These are phyloP conservation scores for Chironomus striatipennis DNA, from an alignment of 1,140 invertebrate species.

Conservation along the genomic window DNA sequence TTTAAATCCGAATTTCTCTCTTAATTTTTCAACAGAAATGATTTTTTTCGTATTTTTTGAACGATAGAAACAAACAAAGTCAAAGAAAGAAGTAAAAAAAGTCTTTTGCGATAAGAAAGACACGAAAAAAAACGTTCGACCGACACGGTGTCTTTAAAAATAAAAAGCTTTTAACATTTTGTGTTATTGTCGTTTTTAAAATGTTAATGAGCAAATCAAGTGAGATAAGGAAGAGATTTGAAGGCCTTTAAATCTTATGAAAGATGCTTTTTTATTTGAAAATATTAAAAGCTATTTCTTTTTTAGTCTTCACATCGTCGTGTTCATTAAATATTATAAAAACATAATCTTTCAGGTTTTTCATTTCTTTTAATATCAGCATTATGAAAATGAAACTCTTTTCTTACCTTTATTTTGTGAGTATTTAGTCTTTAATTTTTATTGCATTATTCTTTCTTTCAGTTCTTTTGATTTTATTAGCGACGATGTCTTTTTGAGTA, in stretches of 20 bases:
- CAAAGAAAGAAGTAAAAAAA: background rate
- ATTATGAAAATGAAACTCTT: slow-evolving; percentile 16
- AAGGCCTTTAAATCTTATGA: background rate
- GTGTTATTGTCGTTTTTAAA: slow-evolving; percentile 23
- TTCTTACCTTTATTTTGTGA: background rate
- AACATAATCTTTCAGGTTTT: slow-evolving; percentile 22
- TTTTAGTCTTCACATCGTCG: background rate
- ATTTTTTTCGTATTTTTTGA: too few relatives aligned
- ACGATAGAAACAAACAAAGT: background rate
- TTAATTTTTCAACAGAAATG: too few relatives aligned
- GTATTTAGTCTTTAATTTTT: too few relatives aligned
- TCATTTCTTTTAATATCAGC: background rate
- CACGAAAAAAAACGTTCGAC: background rate
- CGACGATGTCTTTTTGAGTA: too few relatives aligned
- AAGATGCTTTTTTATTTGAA: slow-evolving; percentile 16
- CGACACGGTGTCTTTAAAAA: background rate
- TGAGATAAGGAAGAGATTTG: slow-evolving; percentile 12
- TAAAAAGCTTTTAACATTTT: slow-evolving; percentile 22
- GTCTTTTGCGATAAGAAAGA: background rate
- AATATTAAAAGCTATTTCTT: slow-evolving; percentile 16
- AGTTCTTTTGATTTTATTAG: too few relatives aligned
- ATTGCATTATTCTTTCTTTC: too few relatives aligned
- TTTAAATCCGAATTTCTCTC: too few relatives aligned
- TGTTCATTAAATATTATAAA: slow-evolving; percentile 23
- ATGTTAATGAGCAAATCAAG: slow-evolving; percentile 22